Base-by-base conservation (phyloP, 1,140 invertebrate genomes). In the Drosophila asahinai region DNA sequence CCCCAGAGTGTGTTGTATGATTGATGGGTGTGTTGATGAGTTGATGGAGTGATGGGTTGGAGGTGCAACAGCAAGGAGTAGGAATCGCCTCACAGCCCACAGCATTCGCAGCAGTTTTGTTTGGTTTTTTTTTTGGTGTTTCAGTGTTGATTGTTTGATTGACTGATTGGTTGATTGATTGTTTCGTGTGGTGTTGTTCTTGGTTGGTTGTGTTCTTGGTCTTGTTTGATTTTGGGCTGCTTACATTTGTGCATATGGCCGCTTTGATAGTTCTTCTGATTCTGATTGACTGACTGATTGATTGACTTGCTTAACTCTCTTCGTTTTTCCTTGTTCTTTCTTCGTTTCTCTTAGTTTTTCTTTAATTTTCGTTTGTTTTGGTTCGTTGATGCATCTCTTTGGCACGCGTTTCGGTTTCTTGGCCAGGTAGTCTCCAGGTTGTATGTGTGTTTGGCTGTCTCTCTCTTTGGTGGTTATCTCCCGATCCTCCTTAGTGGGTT, bases 1-100 rank as follows among this genome's bases (percentile, higher is more conserved):
- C 70, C 66, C 57, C 66, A 72, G 30, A 38, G 47, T 38, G 27
- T 33, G 52, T 33, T n/a, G 7, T n/a, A 33, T 52, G 52, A 38
- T 55, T 55, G 33, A 55, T 63, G 42, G 58, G 36, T 68, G 58
- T 58, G 49, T 60, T 36, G 47, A 17, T 63, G 17, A 40, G 22
- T 19, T 65, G 42, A 59, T 59, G 17, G 51, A 57, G 48, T 70
- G 68, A 54, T 78, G 77, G 54, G 43, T 64, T 86, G 75, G 58
- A 62, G 78, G 75, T 77, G 71, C 82, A 68, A 74, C 77, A 83
- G 83, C 83, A 81, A 77, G 74, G 67, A 79, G 82, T 71, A 70
- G 80, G 72, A 68, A 47, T 66, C 58, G 52, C 60, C 60, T 40
- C 64, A 63, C 54, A 60, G 75, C 55, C 77, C 81, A 86, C 82